Percentiles rank a stretch among this genome's conserved stretches.
Evolutionary conservation across 2,113 vertebrate species (phyloP).

Genomic region (Petromus typicus): DNA sequence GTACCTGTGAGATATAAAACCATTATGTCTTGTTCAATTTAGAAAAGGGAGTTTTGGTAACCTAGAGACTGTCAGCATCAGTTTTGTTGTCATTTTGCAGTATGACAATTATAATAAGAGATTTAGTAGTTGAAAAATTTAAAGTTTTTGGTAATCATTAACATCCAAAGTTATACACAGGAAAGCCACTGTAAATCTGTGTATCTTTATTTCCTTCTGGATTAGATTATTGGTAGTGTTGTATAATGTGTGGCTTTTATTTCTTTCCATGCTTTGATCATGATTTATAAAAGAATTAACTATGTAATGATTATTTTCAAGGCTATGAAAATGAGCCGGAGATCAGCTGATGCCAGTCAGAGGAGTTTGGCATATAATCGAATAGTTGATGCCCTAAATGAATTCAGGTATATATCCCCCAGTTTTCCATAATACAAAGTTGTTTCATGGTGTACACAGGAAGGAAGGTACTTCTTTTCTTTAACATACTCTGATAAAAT

Average conservation of each 20-base stretch:
- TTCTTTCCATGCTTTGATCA: slow-evolving; percentile 49
- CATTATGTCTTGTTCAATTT: slow-evolving; percentile 12
- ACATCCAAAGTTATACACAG: slow-evolving; percentile 54
- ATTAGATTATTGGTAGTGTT: slow-evolving; percentile 15
- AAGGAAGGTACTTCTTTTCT: slow-evolving; percentile 30
- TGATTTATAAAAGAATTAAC: slow-evolving; percentile 76
- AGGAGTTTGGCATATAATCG: slow-evolving; percentile 96
- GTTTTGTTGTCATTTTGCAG: background rate
- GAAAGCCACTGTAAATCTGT: slow-evolving; percentile 58
- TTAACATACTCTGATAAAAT: slow-evolving; percentile 56
- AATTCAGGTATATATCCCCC: slow-evolving; percentile 93
- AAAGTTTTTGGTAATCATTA: slow-evolving; percentile 60
- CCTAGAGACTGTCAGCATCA: slow-evolving; percentile 31
- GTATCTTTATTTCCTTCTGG: slow-evolving; percentile 19
- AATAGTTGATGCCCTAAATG: slow-evolving; percentile 98
- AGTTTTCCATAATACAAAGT: slow-evolving; percentile 11
- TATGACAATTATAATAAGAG: slow-evolving; percentile 48
- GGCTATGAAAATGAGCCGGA: slow-evolving; percentile 99
- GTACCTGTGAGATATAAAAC: background rate
- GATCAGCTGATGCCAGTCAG: slow-evolving; percentile 96
- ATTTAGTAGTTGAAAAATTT: slow-evolving; percentile 69
- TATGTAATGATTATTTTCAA: slow-evolving; percentile 88
- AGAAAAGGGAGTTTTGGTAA: background rate
- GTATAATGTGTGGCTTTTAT: slow-evolving; percentile 76
- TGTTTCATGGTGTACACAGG: background rate